Percentiles rank a stretch among this genome's conserved stretches.
Conservation (phyloP, 2,888 invertebrate species). For the Acholoe squamosa region DNA sequence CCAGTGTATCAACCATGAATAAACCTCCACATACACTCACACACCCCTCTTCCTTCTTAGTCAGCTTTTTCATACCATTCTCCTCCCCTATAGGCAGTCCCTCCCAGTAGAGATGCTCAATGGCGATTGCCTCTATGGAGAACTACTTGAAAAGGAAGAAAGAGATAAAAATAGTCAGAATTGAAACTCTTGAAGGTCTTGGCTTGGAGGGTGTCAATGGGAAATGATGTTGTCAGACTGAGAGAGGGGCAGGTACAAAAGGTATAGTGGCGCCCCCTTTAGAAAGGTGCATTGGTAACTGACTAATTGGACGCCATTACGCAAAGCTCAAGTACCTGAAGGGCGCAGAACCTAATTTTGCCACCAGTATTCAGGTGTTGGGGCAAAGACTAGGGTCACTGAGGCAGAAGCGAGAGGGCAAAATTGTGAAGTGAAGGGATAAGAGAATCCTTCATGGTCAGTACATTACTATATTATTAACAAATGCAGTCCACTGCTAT, state of each 20-base stretch:
- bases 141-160: not conserved
- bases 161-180: not conserved
- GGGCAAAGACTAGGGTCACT: too few species aligned
- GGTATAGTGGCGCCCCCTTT: too few species aligned
- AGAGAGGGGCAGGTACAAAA: too few species aligned
- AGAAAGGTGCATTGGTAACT: too few species aligned
- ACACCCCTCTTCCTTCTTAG: too few species aligned
- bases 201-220: not conserved
- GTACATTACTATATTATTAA: too few species aligned
- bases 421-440: not conserved
- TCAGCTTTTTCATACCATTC: not conserved
- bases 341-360: not conserved
- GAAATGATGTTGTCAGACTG: not conserved
- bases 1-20: too few species aligned
- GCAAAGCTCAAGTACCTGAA: not conserved
- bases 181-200: not conserved
- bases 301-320: conserved; percentile 12
- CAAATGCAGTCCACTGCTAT: too few species aligned
- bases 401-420: not conserved
- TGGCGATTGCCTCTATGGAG: not conserved
- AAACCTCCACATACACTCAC: too few species aligned
- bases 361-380: too few species aligned
- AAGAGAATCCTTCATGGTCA: not conserved
- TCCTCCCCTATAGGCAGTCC: too few species aligned
- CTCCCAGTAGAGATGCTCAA: not conserved